Conservation (phyloP, 1,140 invertebrate genomes). For the Chymomyza costata region DNA sequence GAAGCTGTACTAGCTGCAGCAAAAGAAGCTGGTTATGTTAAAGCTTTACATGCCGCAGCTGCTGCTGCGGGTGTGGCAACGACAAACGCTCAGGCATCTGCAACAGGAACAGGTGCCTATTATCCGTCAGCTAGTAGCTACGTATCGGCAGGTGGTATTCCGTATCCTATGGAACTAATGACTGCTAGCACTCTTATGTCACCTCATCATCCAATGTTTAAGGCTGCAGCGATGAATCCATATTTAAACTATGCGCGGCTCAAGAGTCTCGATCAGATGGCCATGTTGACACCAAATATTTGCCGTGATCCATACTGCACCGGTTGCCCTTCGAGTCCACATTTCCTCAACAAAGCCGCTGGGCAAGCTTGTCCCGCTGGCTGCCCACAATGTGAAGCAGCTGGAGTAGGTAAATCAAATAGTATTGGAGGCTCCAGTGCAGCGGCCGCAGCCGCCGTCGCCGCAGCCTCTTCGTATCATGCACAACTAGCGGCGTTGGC, state of each 20-base stretch:
- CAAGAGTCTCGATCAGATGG: constrained; percentile 77
- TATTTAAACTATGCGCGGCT: constrained; percentile 84
- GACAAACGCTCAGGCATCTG: constrained; percentile 66
- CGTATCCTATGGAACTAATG: constrained; percentile 83
- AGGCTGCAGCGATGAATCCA: constrained; percentile 81
- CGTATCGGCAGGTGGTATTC: constrained; percentile 77
- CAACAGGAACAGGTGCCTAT: constrained; percentile 71
- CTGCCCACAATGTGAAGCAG: constrained; percentile 88
- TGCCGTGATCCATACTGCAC: constrained; percentile 95
- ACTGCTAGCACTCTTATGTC: constrained; percentile 82
- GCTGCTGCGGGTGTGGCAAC: constrained; percentile 76
- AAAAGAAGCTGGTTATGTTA: constrained; percentile 70
- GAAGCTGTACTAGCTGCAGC: constrained; percentile 48
- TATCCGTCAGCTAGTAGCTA: constrained; percentile 50
- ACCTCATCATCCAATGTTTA: constrained; percentile 82
- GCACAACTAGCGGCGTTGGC: constrained; percentile 84
- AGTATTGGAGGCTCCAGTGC: constrained; percentile 33
- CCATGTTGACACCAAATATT: constrained; percentile 79
- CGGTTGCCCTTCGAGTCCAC: constrained; percentile 90
- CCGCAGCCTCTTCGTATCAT: constrained; percentile 83
- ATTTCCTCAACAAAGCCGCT: constrained; percentile 79
- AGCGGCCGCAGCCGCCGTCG: constrained; percentile 53
- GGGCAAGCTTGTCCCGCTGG: constrained; percentile 87
- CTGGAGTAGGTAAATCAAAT: constrained; percentile 34
- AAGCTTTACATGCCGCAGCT: constrained; percentile 77